Evolutionary conservation across 2,888 invertebrate species (phyloP).

Genomic region (Nomada hirtipes): DNA sequence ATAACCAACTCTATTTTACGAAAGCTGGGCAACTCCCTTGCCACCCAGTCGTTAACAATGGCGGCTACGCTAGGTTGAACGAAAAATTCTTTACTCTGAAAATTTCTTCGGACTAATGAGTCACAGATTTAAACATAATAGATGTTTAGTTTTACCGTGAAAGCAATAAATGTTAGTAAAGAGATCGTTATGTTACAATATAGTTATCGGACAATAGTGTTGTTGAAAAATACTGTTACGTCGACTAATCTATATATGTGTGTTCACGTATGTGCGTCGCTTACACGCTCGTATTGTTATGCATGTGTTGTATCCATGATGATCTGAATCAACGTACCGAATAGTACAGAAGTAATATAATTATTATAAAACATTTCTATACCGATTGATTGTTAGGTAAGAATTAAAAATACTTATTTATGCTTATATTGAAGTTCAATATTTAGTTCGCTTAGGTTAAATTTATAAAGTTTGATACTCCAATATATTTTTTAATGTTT

Average conservation of each 20-base stretch:
- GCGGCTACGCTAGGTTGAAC: conserved; percentile 68
- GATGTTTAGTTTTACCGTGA: conserved; percentile 12
- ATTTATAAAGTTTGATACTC: neutral
- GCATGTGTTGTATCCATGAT: conserved; percentile 59
- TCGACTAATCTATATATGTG: conserved; percentile 53
- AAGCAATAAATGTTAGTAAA: conserved; percentile 2
- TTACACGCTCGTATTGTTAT: conserved; percentile 44
- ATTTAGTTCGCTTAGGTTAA: neutral
- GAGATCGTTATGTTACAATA: conserved; percentile 1
- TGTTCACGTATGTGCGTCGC: conserved; percentile 29
- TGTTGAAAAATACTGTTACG: conserved; percentile 54
- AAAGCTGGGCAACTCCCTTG: conserved; percentile 76
- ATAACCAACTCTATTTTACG: conserved; percentile 36
- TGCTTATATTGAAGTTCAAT: neutral
- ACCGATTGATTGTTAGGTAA: conserved; percentile 39
- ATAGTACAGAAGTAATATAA: conserved; percentile 33
- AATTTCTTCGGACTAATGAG: conserved; percentile 39
- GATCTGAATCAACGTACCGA: conserved; percentile 52
- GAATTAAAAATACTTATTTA: neutral
- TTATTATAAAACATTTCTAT: conserved; percentile 27
- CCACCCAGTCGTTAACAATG: conserved; percentile 72
- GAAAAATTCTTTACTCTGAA: conserved; percentile 58
- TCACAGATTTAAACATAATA: conserved; percentile 9
- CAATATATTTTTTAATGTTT: neutral
- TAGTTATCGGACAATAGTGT: conserved; percentile 31